Base-by-base conservation (phyloP, 2,888 invertebrate species). In the Microctonus brassicae region DNA sequence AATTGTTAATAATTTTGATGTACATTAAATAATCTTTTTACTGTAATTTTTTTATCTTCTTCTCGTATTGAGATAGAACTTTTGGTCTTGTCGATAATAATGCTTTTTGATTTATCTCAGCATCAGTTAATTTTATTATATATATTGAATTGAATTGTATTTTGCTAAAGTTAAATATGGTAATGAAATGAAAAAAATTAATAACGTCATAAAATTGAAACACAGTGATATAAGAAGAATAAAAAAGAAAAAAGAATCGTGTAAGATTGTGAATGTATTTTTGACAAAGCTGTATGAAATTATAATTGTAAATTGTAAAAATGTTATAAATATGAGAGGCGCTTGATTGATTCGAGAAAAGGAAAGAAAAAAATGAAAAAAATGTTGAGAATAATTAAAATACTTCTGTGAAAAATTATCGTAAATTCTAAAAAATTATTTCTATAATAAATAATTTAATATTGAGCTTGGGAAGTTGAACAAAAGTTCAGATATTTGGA, bases 241-340 rank as follows among this genome's bases (percentile, higher is more conserved):
- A n/a, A n/a, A 79, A 78, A 29, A 29, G 7, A 79, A 47, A 47
- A 47, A 20, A 7, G 1, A 17, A n/a, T 17, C 6, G 4, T 17
- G 47, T 17, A 77, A 77, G 76, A 77, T 76, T 79, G 78, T 78
- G 80, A 83, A 83, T 86, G 84, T 86, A 86, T 85, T 86, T 86
- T 86, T 85, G 80, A 83, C 75, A 77, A 80, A 70, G 77, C 80
- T 80, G 80, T 83, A 84, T 84, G 79, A 83, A 84, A 84, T 83
- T 81, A 85, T 86, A 85, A 82, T 84, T 87, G 84, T 87, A 86
- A 85, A 86, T 84, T 87, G 80, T 85, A 84, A 83, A 85, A 82
- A 83, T 81, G 83, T 82, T 36, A 36, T 17, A 22, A 70, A 68
- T 29, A 71, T 62, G 63, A 39, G 47, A 65, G 26, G 69, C 65